Base-by-base conservation (phyloP, 2,888 invertebrate genomes). In the Aleiodes testaceus region DNA sequence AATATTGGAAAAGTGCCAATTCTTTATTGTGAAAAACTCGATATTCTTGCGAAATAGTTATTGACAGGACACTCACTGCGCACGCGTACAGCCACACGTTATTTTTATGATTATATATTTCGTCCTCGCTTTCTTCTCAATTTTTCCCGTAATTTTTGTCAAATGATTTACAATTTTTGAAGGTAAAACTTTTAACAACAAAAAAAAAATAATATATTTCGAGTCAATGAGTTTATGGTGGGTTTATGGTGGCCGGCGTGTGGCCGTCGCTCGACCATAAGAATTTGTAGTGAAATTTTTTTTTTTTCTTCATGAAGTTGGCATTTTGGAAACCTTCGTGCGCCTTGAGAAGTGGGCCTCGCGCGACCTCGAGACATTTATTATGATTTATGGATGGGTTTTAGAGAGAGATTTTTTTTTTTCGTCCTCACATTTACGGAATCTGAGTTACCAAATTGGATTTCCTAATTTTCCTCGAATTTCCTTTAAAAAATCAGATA, bases 211-310 rank as follows among this genome's bases (percentile, higher is more conserved):
- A 80, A 79, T 80, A 79, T 80, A 84, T 84, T 82, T 82, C 79
- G 81, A 84, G 77, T 77, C 78, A 79, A 82, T 80, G 81, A 83
- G 77, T 83, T 85, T 84, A 83, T 81, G 82, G 79, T 22, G 72
- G 79, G 82, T 80, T 80, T 79, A 83, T 83, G 84, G 84, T 84
- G 84, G 83, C 84, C 79, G 84, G 82, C 84, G 82, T 83, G 81
- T 82, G 84, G 83, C 83, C 82, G 82, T 83, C 82, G 82, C 76
- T 76, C 80, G 81, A 82, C 82, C 82, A 83, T 79, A 83, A 80
- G 82, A 82, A 81, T 81, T 80, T 75, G 75, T 65, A 72, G 70
- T 61, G 50, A 55, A 18, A 16, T 49, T 20, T 30, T 49, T 50
- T 64, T 64, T 65, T 16, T 65, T 36, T 52, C 64, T 45, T 36